Base-by-base conservation (phyloP, 2,888 invertebrate species). In the Phengaris alcon region DNA sequence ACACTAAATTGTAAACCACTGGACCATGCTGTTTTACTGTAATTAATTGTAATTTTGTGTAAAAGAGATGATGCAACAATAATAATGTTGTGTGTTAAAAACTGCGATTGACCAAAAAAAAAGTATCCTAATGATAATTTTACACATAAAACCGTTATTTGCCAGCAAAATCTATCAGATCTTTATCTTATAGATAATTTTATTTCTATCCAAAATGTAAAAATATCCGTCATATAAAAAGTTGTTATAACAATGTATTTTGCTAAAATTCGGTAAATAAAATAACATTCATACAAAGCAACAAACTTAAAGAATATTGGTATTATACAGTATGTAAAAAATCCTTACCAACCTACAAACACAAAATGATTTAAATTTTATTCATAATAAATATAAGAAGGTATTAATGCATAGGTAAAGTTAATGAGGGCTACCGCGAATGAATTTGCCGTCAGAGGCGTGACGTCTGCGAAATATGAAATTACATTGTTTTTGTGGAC, bases 271-370 rank as follows among this genome's bases (percentile, higher is more conserved):
- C 35, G 48, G 22, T 51, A 73, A 76, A 77, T 77, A 79, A 81
- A 76, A 77, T 78, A 85, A 84, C 83, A 83, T 82, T 82, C 82
- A 84, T 78, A 81, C 80, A 85, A 85, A 80, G 82, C 75, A 86
- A 86, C 82, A 84, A 88, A 88, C 87, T 87, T 88, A 86, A 81
- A 88, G 88, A 89, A 91, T 88, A 90, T 90, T 89, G 88, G 86
- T 89, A 64, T 44, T 64, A 64, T 13, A 44, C 64, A 64, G 13
- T 44, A 64, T 64, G 64, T 44, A 64, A 13, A 12, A 64, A 64
- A 35, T 6, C 7, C 48, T 48, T 8, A 48, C 12, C n/a, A 55
- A 55, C 13, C n/a, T 6, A n/a, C 12, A 9, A 13, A 55, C 52
- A 12, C 8, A n/a, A n/a, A 55, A n/a, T 55, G 0, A n/a, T n/a